These are phyloP conservation scores for Brachionichthys hirsutus DNA, from an alignment of 2,113 vertebrate genomes.

Conservation along the genomic window DNA sequence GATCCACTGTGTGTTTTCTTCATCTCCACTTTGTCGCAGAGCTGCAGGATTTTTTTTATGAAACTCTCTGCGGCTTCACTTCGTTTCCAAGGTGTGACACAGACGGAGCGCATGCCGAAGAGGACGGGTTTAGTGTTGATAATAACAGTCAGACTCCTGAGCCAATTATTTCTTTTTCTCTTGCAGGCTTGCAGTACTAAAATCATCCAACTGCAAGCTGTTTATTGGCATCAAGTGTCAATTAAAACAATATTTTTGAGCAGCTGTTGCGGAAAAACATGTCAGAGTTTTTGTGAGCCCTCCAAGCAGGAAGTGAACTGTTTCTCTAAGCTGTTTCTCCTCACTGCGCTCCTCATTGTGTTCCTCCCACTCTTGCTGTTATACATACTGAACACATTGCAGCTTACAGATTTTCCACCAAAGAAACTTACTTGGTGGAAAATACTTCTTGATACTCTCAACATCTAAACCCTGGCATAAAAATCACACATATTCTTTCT, in stretches of 20 bases:
- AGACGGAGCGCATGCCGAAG: slow-evolving; percentile 1
- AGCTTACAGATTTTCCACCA: background rate
- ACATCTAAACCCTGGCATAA: no score
- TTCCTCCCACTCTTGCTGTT: slow-evolving; percentile 19
- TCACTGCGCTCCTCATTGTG: background rate
- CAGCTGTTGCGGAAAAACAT: slow-evolving; percentile 3
- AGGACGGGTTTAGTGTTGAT: background rate
- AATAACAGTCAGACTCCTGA: slow-evolving; percentile 29
- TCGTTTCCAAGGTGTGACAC: slow-evolving; percentile 22
- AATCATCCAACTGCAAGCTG: slow-evolving; percentile 14
- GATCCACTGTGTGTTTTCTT: slow-evolving; percentile 1
- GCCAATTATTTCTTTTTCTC: slow-evolving; percentile 2
- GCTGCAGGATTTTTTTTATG: slow-evolving; percentile 28
- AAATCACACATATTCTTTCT: background rate
- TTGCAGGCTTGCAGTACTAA: background rate
- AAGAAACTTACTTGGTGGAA: slow-evolving; percentile 15
- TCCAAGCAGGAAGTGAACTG: slow-evolving; percentile 9
- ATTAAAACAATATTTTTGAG: slow-evolving; percentile 24
- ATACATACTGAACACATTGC: slow-evolving; percentile 20
- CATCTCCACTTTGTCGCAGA: slow-evolving; percentile 4
- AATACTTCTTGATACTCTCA: slow-evolving; percentile 1
- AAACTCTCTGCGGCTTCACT: slow-evolving; percentile 35
- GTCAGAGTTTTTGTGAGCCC: slow-evolving; percentile 30
- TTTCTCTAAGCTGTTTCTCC: slow-evolving; percentile 26
- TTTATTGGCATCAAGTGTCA: slow-evolving; percentile 25